Evolutionary conservation across 2,888 invertebrate species (phyloP).

Genomic region (Hypsopygia costalis): DNA sequence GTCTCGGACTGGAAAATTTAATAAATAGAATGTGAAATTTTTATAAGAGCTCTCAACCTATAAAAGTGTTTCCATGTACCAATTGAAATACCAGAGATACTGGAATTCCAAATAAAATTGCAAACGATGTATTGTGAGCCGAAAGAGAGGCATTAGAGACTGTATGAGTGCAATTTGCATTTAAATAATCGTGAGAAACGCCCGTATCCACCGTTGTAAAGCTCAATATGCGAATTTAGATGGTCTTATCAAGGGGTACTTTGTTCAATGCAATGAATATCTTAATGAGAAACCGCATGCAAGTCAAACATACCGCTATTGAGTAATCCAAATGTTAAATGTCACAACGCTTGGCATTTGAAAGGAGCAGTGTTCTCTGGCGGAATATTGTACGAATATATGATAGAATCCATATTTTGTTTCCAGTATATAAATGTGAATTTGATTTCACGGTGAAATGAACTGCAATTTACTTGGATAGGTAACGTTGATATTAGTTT

Average conservation of each 20-base stretch:
- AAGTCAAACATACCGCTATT: conserved; percentile 8
- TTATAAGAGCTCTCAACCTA: conserved; percentile 46
- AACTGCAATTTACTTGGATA: conserved; percentile 3
- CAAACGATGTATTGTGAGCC: conserved; percentile 50
- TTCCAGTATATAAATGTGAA: conserved; percentile 1
- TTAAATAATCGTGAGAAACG: conserved; percentile 32
- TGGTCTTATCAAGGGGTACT: conserved; percentile 16
- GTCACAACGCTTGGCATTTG: conserved; percentile 5
- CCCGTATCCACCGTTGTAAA: conserved; percentile 22
- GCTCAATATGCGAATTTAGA: conserved; percentile 59
- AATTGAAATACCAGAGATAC: conserved; percentile 42
- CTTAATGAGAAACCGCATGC: conserved; percentile 9
- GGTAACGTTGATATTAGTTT: neutral
- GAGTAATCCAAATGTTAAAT: conserved; percentile 9
- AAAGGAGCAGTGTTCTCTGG: conserved; percentile 3
- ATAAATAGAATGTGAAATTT: conserved; percentile 61
- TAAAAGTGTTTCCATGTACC: conserved; percentile 59
- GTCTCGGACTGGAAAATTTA: conserved; percentile 36
- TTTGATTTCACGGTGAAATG: conserved; percentile 7
- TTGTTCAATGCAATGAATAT: conserved; percentile 9
- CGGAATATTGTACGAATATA: conserved; percentile 6
- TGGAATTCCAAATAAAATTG: conserved; percentile 57
- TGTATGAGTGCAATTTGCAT: conserved; percentile 54
- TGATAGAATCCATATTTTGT: conserved; percentile 6
- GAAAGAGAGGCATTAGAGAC: conserved; percentile 33